phyloP scores from a whole-genome alignment of 2,888 invertebrate species.

The Melolontha melolontha region DNA sequence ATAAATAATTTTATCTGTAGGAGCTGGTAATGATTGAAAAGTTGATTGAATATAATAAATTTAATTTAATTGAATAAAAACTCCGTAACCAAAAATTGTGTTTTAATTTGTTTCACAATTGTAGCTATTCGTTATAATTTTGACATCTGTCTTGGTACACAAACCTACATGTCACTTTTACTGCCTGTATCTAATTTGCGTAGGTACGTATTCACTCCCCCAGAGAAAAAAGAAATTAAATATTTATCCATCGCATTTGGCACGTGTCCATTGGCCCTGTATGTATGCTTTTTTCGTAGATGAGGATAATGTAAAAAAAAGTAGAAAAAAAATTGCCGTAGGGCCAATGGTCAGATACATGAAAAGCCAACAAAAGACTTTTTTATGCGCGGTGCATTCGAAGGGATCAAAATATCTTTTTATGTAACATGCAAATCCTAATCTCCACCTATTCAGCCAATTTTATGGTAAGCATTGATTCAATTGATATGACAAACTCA shows the following conservation, averaged over 20 bases:
- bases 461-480: slow-evolving; percentile 49
- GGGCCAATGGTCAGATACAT: slow-evolving; percentile 62
- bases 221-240: slow-evolving; percentile 20
- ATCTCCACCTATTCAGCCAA: slow-evolving; percentile 55
- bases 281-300: slow-evolving; percentile 18
- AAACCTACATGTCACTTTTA: too few relatives aligned
- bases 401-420: slow-evolving; percentile 60
- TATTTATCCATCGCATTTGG: slow-evolving; percentile 31
- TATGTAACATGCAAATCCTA: slow-evolving; percentile 56
- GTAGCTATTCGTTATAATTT: too few relatives aligned
- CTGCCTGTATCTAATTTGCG: too few relatives aligned
- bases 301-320: slow-evolving; percentile 43
- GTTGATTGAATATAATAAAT: too few relatives aligned
- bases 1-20: too few relatives aligned
- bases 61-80: too few relatives aligned
- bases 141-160: too few relatives aligned
- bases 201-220: slow-evolving; percentile 5
- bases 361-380: slow-evolving; percentile 55
- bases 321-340: slow-evolving; percentile 56
- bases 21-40: too few relatives aligned
- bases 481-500: slow-evolving; percentile 27
- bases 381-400: slow-evolving; percentile 45
- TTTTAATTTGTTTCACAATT: too few relatives aligned
- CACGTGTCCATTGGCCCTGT: slow-evolving; percentile 20
- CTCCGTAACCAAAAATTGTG: too few relatives aligned